Conservation (phyloP, 2,888 invertebrate species). For the Noctua janthina region DNA sequence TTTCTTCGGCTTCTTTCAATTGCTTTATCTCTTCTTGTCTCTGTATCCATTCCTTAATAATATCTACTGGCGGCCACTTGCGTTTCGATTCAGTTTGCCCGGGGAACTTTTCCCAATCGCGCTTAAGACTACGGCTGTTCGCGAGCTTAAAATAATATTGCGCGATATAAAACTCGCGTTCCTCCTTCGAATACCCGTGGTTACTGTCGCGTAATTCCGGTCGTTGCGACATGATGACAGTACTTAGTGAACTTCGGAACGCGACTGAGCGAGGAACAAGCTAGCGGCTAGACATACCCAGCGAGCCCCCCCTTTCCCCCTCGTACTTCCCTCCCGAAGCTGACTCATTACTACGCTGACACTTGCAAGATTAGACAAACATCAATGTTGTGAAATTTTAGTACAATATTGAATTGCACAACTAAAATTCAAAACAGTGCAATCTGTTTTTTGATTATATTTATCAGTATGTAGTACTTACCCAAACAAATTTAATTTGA, state of each 20-base stretch:
- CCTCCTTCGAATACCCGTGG: not conserved
- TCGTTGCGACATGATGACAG: slow-evolving; percentile 6
- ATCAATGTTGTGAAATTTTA: slow-evolving; percentile 1
- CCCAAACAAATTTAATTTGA: slow-evolving; percentile 1
- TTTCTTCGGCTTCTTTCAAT: not conserved
- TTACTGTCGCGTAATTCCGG: not conserved
- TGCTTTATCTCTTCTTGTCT: slow-evolving; percentile 14
- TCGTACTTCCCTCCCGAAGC: not conserved
- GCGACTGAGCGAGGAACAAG: slow-evolving; percentile 3
- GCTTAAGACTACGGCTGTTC: not conserved
- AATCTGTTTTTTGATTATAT: not conserved
- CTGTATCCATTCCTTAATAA: slow-evolving; percentile 4
- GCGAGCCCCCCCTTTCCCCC: too few species aligned
- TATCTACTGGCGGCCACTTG: not conserved
- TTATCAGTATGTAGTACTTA: not conserved
- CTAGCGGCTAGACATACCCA: not conserved
- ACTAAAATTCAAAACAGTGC: not conserved
- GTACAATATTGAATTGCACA: slow-evolving; percentile 8
- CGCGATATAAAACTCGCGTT: slow-evolving; percentile 19
- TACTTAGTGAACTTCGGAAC: not conserved
- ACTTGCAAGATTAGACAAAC: not conserved
- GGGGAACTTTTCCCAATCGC: not conserved
- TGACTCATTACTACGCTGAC: not conserved
- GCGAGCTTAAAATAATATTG: slow-evolving; percentile 8
- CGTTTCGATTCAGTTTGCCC: too few species aligned